Evolutionary conservation across 2,888 invertebrate genomes (phyloP).

Genomic region (Scrobipalpa atriplicella): DNA sequence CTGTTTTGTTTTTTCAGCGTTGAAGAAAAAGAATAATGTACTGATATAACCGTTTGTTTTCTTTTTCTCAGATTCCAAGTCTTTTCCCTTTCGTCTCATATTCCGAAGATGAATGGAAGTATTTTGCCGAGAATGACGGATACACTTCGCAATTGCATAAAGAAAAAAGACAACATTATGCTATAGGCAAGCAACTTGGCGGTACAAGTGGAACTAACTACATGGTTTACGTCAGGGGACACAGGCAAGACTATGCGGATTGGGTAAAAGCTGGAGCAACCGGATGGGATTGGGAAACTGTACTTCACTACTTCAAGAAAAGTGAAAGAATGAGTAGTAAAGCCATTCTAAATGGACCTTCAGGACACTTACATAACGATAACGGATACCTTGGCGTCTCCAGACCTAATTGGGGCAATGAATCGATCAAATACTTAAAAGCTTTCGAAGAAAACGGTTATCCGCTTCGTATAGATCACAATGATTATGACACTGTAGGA

Average conservation of each 20-base stretch:
- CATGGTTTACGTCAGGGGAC: constrained; percentile 84
- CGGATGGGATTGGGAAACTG: constrained; percentile 42
- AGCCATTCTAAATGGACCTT: constrained; percentile 39
- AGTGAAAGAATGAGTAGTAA: constrained; percentile 37
- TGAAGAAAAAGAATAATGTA: too few relatives aligned
- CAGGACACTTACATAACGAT: constrained; percentile 46
- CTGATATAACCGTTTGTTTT: neutral
- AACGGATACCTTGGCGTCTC: constrained; percentile 40
- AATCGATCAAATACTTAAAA: constrained; percentile 56
- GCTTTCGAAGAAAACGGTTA: constrained; percentile 54
- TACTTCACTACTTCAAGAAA: constrained; percentile 41
- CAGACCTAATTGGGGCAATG: constrained; percentile 55
- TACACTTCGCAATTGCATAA: constrained; percentile 41
- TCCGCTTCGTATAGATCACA: constrained; percentile 47
- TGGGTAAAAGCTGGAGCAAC: constrained; percentile 85
- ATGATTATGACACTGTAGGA: constrained; percentile 53
- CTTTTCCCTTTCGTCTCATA: constrained; percentile 34
- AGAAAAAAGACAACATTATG: constrained; percentile 52
- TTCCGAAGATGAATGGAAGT: constrained; percentile 84
- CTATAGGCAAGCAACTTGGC: constrained; percentile 84
- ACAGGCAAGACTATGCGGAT: constrained; percentile 80
- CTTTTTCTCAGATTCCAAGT: constrained; percentile 44
- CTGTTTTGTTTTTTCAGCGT: neutral
- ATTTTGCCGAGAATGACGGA: constrained; percentile 45
- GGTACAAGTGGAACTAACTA: constrained; percentile 84